These are phyloP conservation scores for Drosophila biarmipes DNA, from an alignment of 1,140 invertebrate species.

Conservation along the genomic window DNA sequence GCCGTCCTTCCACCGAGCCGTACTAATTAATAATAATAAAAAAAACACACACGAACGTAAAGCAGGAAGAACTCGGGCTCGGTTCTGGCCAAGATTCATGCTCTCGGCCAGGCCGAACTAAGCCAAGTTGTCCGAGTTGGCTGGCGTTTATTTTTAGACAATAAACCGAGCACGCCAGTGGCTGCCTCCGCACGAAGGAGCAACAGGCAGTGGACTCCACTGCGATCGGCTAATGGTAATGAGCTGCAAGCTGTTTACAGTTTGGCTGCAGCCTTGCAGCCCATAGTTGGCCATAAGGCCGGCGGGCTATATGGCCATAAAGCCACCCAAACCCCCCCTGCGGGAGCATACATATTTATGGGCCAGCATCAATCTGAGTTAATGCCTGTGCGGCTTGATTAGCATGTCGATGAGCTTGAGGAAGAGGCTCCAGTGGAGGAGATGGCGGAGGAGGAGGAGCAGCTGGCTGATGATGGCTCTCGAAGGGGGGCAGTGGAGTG, in stretches of 20 bases:
- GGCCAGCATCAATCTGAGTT: slow-evolving; percentile 74
- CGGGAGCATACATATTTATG: slow-evolving; percentile 61
- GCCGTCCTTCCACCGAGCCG: slow-evolving; percentile 32
- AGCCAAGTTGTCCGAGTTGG: slow-evolving; percentile 30
- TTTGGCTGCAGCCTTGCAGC: slow-evolving; percentile 68
- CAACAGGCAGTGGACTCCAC: slow-evolving; percentile 33
- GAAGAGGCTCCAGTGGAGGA: slow-evolving; percentile 8
- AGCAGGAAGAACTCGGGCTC: slow-evolving; percentile 54
- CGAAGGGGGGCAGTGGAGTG: background rate
- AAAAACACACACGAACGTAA: slow-evolving; percentile 35
- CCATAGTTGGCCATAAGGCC: background rate
- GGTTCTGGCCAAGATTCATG: slow-evolving; percentile 9
- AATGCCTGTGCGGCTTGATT: slow-evolving; percentile 68
- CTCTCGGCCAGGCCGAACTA: slow-evolving; percentile 23
- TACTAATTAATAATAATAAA: slow-evolving; percentile 82
- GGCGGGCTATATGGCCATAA: slow-evolving; percentile 14
- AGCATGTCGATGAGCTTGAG: slow-evolving; percentile 54
- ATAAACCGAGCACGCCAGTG: slow-evolving; percentile 67
- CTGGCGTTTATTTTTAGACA: slow-evolving; percentile 73
- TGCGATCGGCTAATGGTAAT: slow-evolving; percentile 69
- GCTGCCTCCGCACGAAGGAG: slow-evolving; percentile 4
- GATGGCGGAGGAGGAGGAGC: background rate
- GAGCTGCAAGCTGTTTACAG: slow-evolving; percentile 79
- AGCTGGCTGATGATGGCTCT: background rate
- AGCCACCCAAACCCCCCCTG: slow-evolving; percentile 28